Evolutionary conservation across 2,113 vertebrate genomes (phyloP), one percentile per base, ranked within the genome.

Genomic region (Campylorhamphus procurvoides): DNA sequence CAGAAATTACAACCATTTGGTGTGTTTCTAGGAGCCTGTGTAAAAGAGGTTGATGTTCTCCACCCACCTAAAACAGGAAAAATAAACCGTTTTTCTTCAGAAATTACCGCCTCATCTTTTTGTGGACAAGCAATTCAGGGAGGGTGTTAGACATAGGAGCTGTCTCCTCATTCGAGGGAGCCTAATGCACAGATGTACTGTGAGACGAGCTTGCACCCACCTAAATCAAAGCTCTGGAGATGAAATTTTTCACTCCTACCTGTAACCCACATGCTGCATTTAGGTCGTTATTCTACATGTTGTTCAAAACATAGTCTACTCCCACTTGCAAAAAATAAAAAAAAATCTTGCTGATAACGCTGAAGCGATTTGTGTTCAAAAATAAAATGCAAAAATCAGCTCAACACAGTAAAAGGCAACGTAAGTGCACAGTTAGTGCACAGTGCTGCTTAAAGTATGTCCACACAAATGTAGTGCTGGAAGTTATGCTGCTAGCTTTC

Each of bases 341-440:
- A 46, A 46, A 19, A 10, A 6, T n/a, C 47, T 67, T 5, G 0
- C 10, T 58, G 12, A 23, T 77, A 67, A 67, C 0, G 1, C 64
- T 75, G 40, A 82, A 67, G 39, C 35, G 59, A 42, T 42, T 58
- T 68, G 15, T 52, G n/a, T 33, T 92, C 9, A 31, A n/a, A 89
- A 58, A 14, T 11, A 31, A 33, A 49, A 37, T 19, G 14, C 40
- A 89, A 67, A 59, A 49, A 9, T 49, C 14, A 47, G 9, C 74
- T 78, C 16, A 66, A 20, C 14, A 18, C 13, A 59, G 4, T 49
- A 84, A 86, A 84, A 84, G 12, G 12, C 12, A 20, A 3, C 23
- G 6, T 42, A 66, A 83, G 22, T 49, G 27, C 31, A 8, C 2
- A 14, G 13, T 58, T 55, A 42, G 28, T 14, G 14, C 37, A 55